A percentile compares a stretch with the other conserved stretches of the same genome.
phyloP scores from a whole-genome alignment of 2,888 invertebrate species.

The Ichneumoninae sp. region DNA sequence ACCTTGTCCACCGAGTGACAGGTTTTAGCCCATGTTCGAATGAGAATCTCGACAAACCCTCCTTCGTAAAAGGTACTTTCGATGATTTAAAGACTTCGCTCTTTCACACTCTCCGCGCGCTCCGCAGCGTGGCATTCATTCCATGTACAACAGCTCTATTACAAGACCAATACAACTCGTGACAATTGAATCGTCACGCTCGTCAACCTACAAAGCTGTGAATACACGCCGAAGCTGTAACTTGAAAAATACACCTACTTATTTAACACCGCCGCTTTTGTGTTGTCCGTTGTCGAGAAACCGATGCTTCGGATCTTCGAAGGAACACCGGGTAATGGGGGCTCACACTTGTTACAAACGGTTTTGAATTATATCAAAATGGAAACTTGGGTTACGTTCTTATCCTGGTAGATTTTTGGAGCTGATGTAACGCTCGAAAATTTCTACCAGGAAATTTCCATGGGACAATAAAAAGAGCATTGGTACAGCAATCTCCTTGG shows the following conservation, averaged over 20 bases:
- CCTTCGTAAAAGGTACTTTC: conserved; percentile 63
- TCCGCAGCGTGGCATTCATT: conserved; percentile 23
- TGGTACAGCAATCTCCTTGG: conserved; percentile 25
- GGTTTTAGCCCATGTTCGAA: conserved; percentile 60
- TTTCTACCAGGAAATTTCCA: background rate
- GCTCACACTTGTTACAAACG: no score
- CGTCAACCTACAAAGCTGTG: conserved; percentile 16
- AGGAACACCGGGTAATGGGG: no score
- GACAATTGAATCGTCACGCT: conserved; percentile 49
- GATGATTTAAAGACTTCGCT: conserved; percentile 64
- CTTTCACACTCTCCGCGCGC: conserved; percentile 56
- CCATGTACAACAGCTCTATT: conserved; percentile 53
- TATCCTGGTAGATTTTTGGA: background rate
- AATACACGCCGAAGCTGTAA: conserved; percentile 29
- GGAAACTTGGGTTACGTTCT: background rate
- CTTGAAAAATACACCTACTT: conserved; percentile 55
- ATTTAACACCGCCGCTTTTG: conserved; percentile 47
- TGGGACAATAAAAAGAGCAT: conserved; percentile 25
- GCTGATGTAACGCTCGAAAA: background rate
- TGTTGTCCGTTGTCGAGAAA: background rate
- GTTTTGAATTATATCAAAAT: background rate
- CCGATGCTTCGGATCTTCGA: background rate
- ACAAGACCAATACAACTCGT: conserved; percentile 54
- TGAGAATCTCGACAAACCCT: conserved; percentile 50
- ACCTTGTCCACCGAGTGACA: conserved; percentile 59